Percentiles rank a stretch among this genome's conserved stretches.
Conservation (phyloP, 2,888 invertebrate species). For the Eilema griseolum region DNA sequence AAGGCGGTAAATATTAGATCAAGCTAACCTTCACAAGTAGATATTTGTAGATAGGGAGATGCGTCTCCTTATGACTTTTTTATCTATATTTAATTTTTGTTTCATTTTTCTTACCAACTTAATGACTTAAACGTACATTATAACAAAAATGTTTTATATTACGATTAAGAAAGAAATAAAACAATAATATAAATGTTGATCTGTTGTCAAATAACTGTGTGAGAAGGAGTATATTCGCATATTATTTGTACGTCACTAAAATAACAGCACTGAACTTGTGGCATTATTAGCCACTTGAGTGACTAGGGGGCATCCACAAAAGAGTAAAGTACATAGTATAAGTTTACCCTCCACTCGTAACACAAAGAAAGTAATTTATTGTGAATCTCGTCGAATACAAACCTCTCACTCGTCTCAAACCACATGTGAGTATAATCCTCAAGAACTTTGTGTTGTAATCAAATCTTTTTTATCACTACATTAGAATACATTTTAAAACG, state of each 20-base stretch:
- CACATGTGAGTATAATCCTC: not conserved
- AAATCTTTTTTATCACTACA: not conserved
- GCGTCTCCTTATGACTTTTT: not conserved
- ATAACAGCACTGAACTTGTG: constrained; percentile 42
- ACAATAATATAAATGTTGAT: not conserved
- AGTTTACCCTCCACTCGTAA: constrained; percentile 64
- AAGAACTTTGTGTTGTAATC: not conserved
- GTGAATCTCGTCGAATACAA: constrained; percentile 65
- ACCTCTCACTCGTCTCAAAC: constrained; percentile 45
- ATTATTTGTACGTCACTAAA: constrained; percentile 24
- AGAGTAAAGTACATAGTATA: constrained; percentile 60
- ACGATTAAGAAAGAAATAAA: not conserved
- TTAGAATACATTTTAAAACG: too few species aligned
- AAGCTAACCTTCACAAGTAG: constrained; percentile 42
- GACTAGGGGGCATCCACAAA: constrained; percentile 47
- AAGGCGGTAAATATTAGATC: constrained; percentile 50
- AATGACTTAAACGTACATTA: not conserved
- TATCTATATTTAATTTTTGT: not conserved
- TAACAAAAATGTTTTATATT: not conserved
- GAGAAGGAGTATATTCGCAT: constrained; percentile 12
- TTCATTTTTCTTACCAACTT: too few species aligned
- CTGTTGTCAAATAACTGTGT: constrained; percentile 1
- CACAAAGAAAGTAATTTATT: constrained; percentile 78
- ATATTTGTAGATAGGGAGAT: constrained; percentile 33
- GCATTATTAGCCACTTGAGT: constrained; percentile 45